Evolutionary conservation across 2,888 invertebrate species (phyloP).

Genomic region (Sinopyrophorus schimmeli): DNA sequence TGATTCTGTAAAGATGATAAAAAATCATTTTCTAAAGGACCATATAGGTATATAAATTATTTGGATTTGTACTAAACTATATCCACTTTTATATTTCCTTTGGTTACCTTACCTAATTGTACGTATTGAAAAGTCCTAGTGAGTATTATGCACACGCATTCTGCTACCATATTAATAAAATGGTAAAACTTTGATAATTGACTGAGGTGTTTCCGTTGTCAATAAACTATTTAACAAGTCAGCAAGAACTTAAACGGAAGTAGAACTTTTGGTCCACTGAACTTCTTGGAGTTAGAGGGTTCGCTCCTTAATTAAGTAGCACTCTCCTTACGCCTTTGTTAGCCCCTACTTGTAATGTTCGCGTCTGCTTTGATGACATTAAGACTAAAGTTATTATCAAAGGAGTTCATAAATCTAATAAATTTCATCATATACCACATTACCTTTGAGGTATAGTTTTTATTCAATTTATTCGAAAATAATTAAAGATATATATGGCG

Average conservation of each 20-base stretch:
- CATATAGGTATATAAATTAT: too few relatives aligned
- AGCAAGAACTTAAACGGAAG: slow-evolving; percentile 23
- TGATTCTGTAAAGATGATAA: too few relatives aligned
- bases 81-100: too few relatives aligned
- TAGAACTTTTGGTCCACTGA: slow-evolving; percentile 25
- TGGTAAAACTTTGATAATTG: too few relatives aligned
- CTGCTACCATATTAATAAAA: too few relatives aligned
- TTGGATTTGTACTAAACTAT: too few relatives aligned
- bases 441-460: slow-evolving; percentile 6
- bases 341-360: slow-evolving; percentile 17
- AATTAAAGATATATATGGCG: too few relatives aligned
- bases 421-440: slow-evolving; percentile 7
- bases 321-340: slow-evolving; percentile 24
- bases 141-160: too few relatives aligned
- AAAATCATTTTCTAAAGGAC: too few relatives aligned
- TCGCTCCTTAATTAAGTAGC: slow-evolving; percentile 26
- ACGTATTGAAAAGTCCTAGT: too few relatives aligned
- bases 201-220: slow-evolving; percentile 18
- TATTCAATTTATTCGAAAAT: too few relatives aligned
- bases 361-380: slow-evolving; percentile 21
- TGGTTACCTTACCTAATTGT: too few relatives aligned
- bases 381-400: slow-evolving; percentile 22
- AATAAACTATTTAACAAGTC: slow-evolving; percentile 18
- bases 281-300: slow-evolving; percentile 22
- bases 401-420: slow-evolving; percentile 20